Conservation (phyloP, 2,888 invertebrate genomes). For the Furcula furcula region DNA sequence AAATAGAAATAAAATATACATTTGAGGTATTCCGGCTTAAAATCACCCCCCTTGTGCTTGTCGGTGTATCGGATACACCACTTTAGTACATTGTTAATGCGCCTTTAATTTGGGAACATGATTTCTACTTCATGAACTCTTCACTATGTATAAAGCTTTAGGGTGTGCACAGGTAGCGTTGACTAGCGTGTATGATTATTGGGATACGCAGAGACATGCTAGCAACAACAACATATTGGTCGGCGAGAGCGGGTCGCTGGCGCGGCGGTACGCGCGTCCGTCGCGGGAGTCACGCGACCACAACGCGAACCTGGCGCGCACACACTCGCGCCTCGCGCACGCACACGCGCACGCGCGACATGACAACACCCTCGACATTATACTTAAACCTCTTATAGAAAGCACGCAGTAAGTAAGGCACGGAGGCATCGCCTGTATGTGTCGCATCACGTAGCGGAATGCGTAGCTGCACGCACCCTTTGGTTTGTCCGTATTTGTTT, state of each 20-base stretch:
- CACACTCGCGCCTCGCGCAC: slow-evolving; percentile 62
- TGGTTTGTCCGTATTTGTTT: slow-evolving; percentile 54
- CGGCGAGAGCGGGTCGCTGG: slow-evolving; percentile 76
- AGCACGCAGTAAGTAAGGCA: slow-evolving; percentile 81
- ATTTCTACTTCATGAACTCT: slow-evolving; percentile 10
- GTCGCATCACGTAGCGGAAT: slow-evolving; percentile 69
- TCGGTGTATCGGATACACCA: too few species aligned
- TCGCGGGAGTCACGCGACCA: slow-evolving; percentile 57
- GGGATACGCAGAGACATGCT: slow-evolving; percentile 81
- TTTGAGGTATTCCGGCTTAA: too few species aligned
- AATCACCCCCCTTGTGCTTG: too few species aligned
- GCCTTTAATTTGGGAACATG: slow-evolving; percentile 28
- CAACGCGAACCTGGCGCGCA: slow-evolving; percentile 73
- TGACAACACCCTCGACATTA: slow-evolving; percentile 82
- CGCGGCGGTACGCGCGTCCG: slow-evolving; percentile 70
- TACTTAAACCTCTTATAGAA: slow-evolving; percentile 80
- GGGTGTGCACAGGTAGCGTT: slow-evolving; percentile 65
- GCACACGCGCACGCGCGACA: slow-evolving; percentile 53
- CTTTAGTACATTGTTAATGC: slow-evolving; percentile 43
- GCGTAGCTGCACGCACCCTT: slow-evolving; percentile 70
- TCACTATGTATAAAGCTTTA: slow-evolving; percentile 24
- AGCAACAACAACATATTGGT: slow-evolving; percentile 82
- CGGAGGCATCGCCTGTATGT: slow-evolving; percentile 50
- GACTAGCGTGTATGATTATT: slow-evolving; percentile 66
- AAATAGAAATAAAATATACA: too few species aligned